Base-by-base conservation (phyloP, 2,888 invertebrate genomes). In the Tenthredo amoena region DNA sequence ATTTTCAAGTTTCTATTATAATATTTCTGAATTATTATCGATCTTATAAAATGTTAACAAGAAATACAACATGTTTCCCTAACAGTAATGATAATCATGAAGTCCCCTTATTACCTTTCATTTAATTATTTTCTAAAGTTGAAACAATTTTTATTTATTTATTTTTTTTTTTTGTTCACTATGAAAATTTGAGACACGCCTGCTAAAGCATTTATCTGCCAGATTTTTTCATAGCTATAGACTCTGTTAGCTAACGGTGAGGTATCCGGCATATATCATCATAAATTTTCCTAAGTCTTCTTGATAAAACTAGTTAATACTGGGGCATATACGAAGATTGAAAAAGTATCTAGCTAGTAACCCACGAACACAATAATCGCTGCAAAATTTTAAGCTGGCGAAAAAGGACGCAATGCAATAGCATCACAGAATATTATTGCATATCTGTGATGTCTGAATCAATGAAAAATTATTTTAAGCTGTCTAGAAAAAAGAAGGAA, bases 271-370 rank as follows among this genome's bases (percentile, higher is more conserved):
- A 55, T 50, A 77, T n/a, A 47, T 68, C 31, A 77, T 77, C 31
- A 77, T 77, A 77, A 50, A 77, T 77, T 50, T 50, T 47, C 31
- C 77, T 50, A 77, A 77, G 77, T 77, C 77, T 31, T 86, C 86
- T 88, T 81, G 77, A 87, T 88, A 88, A 87, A 88, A 88, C 87
- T 88, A 88, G 86, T 88, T 88, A 88, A 88, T 88, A 87, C 87
- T 88, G 87, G 86, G 87, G 86, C 86, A 86, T 86, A 84, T 87
- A 87, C 86, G 87, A 87, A 87, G 87, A 87, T 86, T 86, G 85
- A 87, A 87, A 86, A 87, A 86, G 85, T 87, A 34, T 77, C 77
- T 77, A 77, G 31, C 77, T 77, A 77, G 47, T 77, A 77, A 77
- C 55, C 50, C 50, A 47, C 77, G 50, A 77, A 77, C 55, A 50